Evolutionary conservation across 1,140 invertebrate genomes (phyloP).

Genomic region (Drosophila carrolli): DNA sequence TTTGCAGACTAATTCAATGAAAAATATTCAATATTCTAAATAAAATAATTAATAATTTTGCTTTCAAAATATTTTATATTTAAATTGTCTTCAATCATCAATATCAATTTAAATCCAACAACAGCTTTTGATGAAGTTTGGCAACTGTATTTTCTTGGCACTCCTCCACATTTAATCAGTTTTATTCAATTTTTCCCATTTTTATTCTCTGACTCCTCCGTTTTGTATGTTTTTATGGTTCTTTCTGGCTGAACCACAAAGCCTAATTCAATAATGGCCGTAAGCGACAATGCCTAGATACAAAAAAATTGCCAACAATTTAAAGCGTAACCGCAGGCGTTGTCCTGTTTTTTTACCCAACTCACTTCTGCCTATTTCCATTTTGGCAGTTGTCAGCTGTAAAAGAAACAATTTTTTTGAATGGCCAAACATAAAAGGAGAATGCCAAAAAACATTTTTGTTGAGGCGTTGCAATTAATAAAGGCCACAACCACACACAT

Average conservation of each 20-base stretch:
- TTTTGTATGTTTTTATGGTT: background rate
- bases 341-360: slow-evolving; percentile 29
- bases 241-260: slow-evolving; percentile 32
- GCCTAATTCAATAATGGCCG: slow-evolving; percentile 71
- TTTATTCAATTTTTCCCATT: slow-evolving; percentile 20
- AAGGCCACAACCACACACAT: slow-evolving; percentile 58
- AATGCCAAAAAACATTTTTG: slow-evolving; percentile 71
- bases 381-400: slow-evolving; percentile 64
- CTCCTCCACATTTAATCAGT: slow-evolving; percentile 14
- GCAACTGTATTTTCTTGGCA: slow-evolving; percentile 1
- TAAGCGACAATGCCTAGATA: slow-evolving; percentile 24
- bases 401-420: slow-evolving; percentile 39
- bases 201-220: background rate
- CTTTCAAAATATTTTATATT: background rate
- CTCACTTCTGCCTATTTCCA: slow-evolving; percentile 27
- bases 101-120: slow-evolving; percentile 6
- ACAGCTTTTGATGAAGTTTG: slow-evolving; percentile 30
- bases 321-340: slow-evolving; percentile 71
- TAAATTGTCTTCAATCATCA: background rate
- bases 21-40: background rate
- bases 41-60: background rate
- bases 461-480: slow-evolving; percentile 82
- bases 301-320: slow-evolving; percentile 74
- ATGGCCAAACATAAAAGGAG: slow-evolving; percentile 49
- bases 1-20: background rate